A percentile compares a stretch with the other conserved stretches of the same genome.
Evolutionary conservation across 2,113 vertebrate species (phyloP).

Genomic region (Pteruthius melanotis): DNA sequence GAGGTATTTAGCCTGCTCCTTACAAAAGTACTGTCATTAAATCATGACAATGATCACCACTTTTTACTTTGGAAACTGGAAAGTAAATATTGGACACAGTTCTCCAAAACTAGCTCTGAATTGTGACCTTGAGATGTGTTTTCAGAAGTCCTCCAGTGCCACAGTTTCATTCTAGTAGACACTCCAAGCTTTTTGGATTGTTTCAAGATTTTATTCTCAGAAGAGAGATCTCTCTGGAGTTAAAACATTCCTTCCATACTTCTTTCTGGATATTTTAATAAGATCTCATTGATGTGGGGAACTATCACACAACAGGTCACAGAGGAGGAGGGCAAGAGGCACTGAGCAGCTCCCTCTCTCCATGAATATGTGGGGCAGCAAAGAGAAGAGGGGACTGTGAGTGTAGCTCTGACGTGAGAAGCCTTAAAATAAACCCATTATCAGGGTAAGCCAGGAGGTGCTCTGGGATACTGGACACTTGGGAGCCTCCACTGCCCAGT

Average conservation of each 20-base stretch:
- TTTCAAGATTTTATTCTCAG: background rate
- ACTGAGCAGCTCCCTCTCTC: background rate
- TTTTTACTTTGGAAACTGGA: background rate
- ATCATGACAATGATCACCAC: background rate
- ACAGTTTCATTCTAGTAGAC: background rate
- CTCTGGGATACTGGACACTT: fast-evolving
- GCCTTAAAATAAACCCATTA: background rate
- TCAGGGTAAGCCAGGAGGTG: background rate
- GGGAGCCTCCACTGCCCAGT: background rate
- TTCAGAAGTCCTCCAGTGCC: background rate
- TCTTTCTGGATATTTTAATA: background rate
- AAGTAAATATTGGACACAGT: background rate
- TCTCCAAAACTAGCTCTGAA: background rate
- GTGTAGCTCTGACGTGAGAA: background rate
- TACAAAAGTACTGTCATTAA: background rate
- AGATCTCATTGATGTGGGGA: background rate
- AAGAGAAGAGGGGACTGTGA: background rate
- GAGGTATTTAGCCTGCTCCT: background rate
- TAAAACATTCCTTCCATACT: background rate
- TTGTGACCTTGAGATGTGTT: background rate
- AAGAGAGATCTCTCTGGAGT: background rate
- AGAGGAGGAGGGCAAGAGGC: background rate
- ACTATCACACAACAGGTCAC: background rate
- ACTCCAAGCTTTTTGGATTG: background rate
- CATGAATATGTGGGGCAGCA: background rate